A percentile compares a stretch with the other conserved stretches of the same genome.
Conservation (phyloP, 92 coral and sea anemone species). For the Meandrina meandrites region DNA sequence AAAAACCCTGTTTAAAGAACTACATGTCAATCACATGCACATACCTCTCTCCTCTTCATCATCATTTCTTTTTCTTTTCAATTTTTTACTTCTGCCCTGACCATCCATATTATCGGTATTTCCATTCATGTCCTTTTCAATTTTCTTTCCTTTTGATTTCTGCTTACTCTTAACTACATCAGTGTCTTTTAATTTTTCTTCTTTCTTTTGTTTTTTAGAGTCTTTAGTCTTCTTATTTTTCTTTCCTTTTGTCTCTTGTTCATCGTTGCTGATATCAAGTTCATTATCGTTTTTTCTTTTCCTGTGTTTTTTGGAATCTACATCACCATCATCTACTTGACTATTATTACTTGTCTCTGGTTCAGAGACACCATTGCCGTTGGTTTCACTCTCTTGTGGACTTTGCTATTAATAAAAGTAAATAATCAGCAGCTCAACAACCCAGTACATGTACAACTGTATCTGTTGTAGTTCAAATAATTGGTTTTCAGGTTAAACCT, state of each 20-base stretch:
- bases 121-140: constrained; percentile 8
- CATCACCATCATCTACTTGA: neutral
- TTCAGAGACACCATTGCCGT: constrained; percentile 14
- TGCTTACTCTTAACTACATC: constrained; percentile 24
- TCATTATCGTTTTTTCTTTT: constrained; percentile 28
- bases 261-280: constrained; percentile 10
- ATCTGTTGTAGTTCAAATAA: too few species aligned
- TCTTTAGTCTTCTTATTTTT: neutral
- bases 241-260: constrained; percentile 10
- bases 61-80: constrained; percentile 43
- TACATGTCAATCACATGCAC: neutral
- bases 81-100: constrained; percentile 25
- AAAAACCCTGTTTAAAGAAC: too few species aligned
- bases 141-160: constrained; percentile 42
- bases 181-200: constrained; percentile 28
- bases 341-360: constrained; percentile 11
- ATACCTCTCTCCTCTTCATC: constrained; percentile 34
- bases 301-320: constrained; percentile 11
- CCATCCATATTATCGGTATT: constrained; percentile 27
- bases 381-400: neutral
- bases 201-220: constrained; percentile 19
- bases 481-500: too few species aligned
- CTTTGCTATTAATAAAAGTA: neutral
- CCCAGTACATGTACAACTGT: neutral
- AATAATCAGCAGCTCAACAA: neutral